These are phyloP conservation scores for Lemur catta DNA, from an alignment of 2,797 vertebrate species.

Conservation along the genomic window DNA sequence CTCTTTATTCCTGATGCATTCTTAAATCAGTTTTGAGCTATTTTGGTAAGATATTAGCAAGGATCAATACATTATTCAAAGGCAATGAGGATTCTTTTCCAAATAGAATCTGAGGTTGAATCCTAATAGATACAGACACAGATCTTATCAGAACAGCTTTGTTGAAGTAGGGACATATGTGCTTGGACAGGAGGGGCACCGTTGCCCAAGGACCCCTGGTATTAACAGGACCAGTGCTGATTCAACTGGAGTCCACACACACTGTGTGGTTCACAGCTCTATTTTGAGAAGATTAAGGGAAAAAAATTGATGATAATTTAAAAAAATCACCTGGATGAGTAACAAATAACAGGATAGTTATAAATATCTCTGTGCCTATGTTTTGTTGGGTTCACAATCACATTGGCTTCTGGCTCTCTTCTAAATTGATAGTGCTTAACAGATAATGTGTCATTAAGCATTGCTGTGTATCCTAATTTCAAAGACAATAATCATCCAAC, in stretches of 20 bases:
- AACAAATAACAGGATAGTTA: background rate
- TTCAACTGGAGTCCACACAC: background rate
- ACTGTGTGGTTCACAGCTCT: background rate
- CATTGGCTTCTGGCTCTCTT: background rate
- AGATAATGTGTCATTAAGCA: background rate
- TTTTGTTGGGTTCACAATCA: background rate
- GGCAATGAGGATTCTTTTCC: background rate
- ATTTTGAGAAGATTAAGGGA: background rate
- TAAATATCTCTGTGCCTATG: background rate
- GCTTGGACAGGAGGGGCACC: background rate
- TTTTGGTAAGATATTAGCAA: background rate
- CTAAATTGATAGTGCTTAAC: background rate
- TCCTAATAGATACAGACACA: background rate
- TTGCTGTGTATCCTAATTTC: background rate
- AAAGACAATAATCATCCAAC: background rate
- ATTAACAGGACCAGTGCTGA: background rate
- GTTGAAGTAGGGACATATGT: background rate
- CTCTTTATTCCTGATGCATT: background rate
- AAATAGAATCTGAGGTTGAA: background rate
- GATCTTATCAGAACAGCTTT: background rate
- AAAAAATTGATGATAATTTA: background rate
- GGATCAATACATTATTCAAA: constrained; percentile 15
- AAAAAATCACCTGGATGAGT: background rate
- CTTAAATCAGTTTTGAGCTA: constrained; percentile 25
- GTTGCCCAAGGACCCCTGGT: too few species aligned